These are phyloP conservation scores for Acropternis orthonyx DNA, from an alignment of 2,797 vertebrate genomes.

Conservation along the genomic window DNA sequence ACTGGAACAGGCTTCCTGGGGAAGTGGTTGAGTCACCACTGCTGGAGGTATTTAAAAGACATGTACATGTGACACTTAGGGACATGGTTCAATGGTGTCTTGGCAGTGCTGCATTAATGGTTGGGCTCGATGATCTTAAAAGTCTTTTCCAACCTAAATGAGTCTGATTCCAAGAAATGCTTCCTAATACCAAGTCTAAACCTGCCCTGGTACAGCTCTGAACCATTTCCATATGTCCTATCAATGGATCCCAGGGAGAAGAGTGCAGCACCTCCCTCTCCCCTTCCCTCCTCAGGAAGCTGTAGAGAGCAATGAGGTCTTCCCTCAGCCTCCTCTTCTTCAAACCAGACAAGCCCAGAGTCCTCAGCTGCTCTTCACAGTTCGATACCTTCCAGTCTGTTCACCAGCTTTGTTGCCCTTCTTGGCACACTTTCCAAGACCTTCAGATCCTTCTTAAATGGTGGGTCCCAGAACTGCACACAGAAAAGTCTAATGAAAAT, in stretches of 20 bases:
- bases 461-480: neutral
- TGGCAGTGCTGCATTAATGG: neutral
- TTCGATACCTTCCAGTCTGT: neutral
- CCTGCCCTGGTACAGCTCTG: neutral
- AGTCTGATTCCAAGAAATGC: neutral
- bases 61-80: neutral
- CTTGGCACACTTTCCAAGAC: neutral
- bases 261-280: neutral
- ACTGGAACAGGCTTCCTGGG: neutral
- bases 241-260: neutral
- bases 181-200: neutral
- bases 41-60: neutral
- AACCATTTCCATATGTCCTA: neutral
- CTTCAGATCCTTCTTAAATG: neutral
- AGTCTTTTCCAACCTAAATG: neutral
- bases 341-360: neutral
- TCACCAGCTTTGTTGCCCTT: neutral
- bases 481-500: neutral
- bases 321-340: neutral
- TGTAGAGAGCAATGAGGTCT: rapidly evolving
- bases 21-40: neutral
- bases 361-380: neutral
- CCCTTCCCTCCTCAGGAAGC: neutral
- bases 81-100: neutral
- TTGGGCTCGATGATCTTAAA: neutral